A percentile compares a stretch with the other conserved stretches of the same genome.
Conservation (phyloP, 2,888 invertebrate species). For the Mesorhabditis belari region DNA sequence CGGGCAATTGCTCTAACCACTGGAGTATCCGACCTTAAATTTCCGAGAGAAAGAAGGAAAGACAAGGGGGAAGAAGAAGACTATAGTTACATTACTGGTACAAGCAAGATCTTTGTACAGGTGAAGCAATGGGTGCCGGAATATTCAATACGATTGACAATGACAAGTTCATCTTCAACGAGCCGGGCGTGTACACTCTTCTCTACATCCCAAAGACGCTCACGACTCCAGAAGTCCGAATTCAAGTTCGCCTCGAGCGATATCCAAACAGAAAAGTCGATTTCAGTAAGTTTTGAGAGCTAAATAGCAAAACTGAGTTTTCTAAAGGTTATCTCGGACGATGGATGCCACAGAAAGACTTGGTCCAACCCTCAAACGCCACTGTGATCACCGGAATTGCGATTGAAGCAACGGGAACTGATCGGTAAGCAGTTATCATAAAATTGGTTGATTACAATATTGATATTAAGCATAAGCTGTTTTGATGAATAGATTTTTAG, state of each 20-base stretch:
- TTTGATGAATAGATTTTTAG: neutral
- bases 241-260: slow-evolving; percentile 48
- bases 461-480: neutral
- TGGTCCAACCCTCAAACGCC: slow-evolving; percentile 49
- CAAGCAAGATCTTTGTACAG: no score
- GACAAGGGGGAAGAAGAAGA: neutral
- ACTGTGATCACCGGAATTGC: slow-evolving; percentile 51
- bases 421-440: slow-evolving; percentile 25
- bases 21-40: no score
- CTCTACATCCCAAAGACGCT: slow-evolving; percentile 56
- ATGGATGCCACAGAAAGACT: slow-evolving; percentile 43
- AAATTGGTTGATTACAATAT: neutral
- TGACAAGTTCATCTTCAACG: slow-evolving; percentile 83
- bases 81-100: neutral
- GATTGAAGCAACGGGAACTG: slow-evolving; percentile 48
- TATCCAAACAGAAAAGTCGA: slow-evolving; percentile 50
- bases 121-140: slow-evolving; percentile 84
- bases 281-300: slow-evolving; percentile 32
- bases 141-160: slow-evolving; percentile 88
- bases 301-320: neutral
- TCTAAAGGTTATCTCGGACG: slow-evolving; percentile 43
- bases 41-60: no score
- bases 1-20: no score
- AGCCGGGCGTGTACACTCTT: slow-evolving; percentile 82
- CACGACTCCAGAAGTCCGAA: slow-evolving; percentile 44